phyloP scores from a whole-genome alignment of 53 echinoderm and acorn worm genomes.

The Pentamera pediparva region DNA sequence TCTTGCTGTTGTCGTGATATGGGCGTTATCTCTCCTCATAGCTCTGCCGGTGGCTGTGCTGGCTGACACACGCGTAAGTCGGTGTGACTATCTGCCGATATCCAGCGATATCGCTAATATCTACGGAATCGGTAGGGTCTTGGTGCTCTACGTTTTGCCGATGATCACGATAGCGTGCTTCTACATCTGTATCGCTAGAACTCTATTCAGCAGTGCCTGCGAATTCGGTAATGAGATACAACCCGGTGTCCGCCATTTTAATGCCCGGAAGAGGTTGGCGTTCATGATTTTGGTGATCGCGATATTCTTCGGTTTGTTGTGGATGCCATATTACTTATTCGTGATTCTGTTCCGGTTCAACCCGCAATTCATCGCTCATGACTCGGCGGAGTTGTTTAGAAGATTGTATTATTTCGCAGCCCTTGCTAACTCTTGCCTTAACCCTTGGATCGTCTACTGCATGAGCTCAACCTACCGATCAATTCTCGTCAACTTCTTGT shows the following conservation, averaged over 20 bases:
- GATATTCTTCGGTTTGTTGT: slow-evolving; percentile 64
- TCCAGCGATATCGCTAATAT: slow-evolving; percentile 19
- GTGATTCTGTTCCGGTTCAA: slow-evolving; percentile 52
- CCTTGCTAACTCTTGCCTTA: slow-evolving; percentile 52
- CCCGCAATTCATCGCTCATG: not conserved
- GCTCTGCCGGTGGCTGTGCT: slow-evolving; percentile 29
- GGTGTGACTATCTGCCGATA: slow-evolving; percentile 2
- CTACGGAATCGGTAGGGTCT: slow-evolving; percentile 45
- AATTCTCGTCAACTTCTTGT: slow-evolving; percentile 42
- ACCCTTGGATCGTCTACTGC: slow-evolving; percentile 41
- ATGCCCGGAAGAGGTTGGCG: slow-evolving; percentile 60
- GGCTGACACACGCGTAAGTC: slow-evolving; percentile 18
- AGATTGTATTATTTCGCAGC: slow-evolving; percentile 47
- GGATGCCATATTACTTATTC: slow-evolving; percentile 69
- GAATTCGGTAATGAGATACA: slow-evolving; percentile 61
- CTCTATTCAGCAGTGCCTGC: slow-evolving; percentile 60
- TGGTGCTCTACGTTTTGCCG: slow-evolving; percentile 59
- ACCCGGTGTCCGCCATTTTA: slow-evolving; percentile 67
- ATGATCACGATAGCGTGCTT: slow-evolving; percentile 48
- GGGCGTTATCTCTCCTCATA: slow-evolving; percentile 19
- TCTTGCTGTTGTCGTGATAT: slow-evolving; percentile 30
- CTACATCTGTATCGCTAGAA: slow-evolving; percentile 63
- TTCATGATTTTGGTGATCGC: slow-evolving; percentile 68
- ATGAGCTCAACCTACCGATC: slow-evolving; percentile 52
- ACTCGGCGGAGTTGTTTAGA: slow-evolving; percentile 27